These are phyloP conservation scores for Calliopum simillimum DNA, from an alignment of 2,888 invertebrate genomes.

Conservation along the genomic window DNA sequence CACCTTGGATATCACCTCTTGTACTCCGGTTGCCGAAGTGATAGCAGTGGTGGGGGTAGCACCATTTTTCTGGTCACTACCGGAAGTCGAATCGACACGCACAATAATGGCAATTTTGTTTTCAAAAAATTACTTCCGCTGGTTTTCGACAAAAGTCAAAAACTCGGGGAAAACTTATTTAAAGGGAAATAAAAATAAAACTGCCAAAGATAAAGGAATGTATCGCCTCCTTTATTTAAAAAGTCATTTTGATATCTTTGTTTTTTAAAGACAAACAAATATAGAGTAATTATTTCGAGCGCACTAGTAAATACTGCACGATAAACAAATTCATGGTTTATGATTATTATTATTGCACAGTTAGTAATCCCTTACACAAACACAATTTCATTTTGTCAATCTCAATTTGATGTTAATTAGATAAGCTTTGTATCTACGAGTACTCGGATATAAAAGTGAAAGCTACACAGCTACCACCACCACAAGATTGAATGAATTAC, in stretches of 20 bases:
- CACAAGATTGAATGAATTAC: constrained; percentile 2
- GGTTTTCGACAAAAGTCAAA: constrained; percentile 46
- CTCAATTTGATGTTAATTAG: no score
- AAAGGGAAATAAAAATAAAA: constrained; percentile 11
- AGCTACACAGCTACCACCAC: constrained; percentile 22
- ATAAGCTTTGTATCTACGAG: no score
- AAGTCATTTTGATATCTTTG: background rate
- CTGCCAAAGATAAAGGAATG: background rate
- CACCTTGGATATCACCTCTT: constrained; percentile 35
- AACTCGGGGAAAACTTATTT: constrained; percentile 42
- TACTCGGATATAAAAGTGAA: constrained; percentile 37
- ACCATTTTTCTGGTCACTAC: constrained; percentile 55
- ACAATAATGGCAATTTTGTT: constrained; percentile 61
- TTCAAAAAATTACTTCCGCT: constrained; percentile 44
- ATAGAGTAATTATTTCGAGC: no score
- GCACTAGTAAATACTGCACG: no score
- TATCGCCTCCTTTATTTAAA: constrained; percentile 15
- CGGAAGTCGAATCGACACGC: constrained; percentile 57
- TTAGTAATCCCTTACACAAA: no score
- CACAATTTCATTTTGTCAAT: no score
- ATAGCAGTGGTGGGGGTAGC: constrained; percentile 49
- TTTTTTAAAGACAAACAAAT: background rate
- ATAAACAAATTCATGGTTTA: no score
- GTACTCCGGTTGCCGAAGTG: constrained; percentile 38
- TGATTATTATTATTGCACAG: no score